These are phyloP conservation scores for Rhinogobius similis DNA, from an alignment of 2,113 vertebrate genomes.

Conservation along the genomic window DNA sequence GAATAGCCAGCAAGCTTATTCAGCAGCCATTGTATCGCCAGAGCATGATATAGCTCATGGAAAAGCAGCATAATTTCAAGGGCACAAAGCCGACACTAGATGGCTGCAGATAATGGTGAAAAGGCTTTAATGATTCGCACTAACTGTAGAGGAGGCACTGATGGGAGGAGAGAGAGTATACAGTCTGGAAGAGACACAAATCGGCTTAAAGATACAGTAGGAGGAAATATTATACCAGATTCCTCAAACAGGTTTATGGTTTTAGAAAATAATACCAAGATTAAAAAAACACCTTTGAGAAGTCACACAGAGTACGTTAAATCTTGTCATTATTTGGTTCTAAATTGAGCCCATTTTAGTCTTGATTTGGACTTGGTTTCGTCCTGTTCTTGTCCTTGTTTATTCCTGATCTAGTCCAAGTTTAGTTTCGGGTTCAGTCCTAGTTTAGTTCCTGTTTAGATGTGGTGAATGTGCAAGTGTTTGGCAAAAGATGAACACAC, in stretches of 20 bases:
- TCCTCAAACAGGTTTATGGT: background rate
- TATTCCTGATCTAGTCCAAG: too few species aligned
- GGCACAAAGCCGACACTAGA: constrained; percentile 82
- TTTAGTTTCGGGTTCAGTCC: too few species aligned
- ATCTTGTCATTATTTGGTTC: too few species aligned
- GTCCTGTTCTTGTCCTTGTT: too few species aligned
- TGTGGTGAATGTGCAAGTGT: too few species aligned
- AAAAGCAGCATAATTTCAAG: constrained; percentile 65
- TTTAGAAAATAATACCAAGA: background rate
- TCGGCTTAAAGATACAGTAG: background rate
- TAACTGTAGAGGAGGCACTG: constrained; percentile 34
- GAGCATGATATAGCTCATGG: constrained; percentile 38
- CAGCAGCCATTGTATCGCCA: background rate
- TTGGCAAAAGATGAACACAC: too few species aligned
- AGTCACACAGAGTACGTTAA: too few species aligned
- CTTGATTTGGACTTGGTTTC: too few species aligned
- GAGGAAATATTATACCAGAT: background rate
- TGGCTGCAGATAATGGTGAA: constrained; percentile 84
- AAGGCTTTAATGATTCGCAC: constrained; percentile 73
- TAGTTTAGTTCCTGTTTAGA: too few species aligned
- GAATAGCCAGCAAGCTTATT: background rate
- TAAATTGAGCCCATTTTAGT: too few species aligned
- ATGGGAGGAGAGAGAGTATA: constrained; percentile 4
- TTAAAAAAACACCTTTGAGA: background rate
- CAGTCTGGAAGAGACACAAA: constrained; percentile 16